A percentile compares a stretch with the other conserved stretches of the same genome.
Conservation (phyloP, 2,888 invertebrate genomes). For the Xestia c-nigrum region DNA sequence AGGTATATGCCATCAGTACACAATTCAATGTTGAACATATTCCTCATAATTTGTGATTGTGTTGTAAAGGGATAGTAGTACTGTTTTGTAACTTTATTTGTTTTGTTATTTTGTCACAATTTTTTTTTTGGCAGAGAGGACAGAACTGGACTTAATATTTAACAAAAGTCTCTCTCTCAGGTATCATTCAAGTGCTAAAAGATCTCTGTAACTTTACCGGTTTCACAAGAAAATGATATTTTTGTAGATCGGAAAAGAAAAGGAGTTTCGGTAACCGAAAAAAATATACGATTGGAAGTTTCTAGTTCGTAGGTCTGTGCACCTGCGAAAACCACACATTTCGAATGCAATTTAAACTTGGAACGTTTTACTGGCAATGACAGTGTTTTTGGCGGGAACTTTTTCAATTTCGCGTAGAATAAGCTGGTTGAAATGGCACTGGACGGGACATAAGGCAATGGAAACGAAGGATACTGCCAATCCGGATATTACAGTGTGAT, state of each 20-base stretch:
- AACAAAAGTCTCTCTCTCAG: background rate
- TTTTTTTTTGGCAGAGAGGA: background rate
- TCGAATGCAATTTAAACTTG: conserved; percentile 58
- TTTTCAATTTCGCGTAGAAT: conserved; percentile 53
- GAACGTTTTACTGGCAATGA: conserved; percentile 43
- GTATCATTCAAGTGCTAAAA: background rate
- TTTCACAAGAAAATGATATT: background rate
- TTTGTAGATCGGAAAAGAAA: background rate
- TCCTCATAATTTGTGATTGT: background rate
- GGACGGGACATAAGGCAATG: conserved; percentile 11
- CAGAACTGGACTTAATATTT: background rate
- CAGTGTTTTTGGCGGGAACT: conserved; percentile 52
- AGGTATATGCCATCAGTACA: background rate
- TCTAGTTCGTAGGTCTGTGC: conserved; percentile 13
- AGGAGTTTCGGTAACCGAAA: background rate
- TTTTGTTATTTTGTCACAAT: background rate
- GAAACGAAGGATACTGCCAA: conserved; percentile 17
- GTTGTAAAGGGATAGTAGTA: background rate
- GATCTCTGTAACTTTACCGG: background rate
- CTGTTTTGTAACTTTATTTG: too few species aligned
- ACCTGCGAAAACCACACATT: conserved; percentile 32
- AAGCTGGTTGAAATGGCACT: conserved; percentile 46
- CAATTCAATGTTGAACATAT: background rate
- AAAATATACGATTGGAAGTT: conserved; percentile 1
- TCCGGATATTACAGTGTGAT: conserved; percentile 49